Evolutionary conservation across 2,888 invertebrate species (phyloP).

Genomic region (Heterodera filipjevi): DNA sequence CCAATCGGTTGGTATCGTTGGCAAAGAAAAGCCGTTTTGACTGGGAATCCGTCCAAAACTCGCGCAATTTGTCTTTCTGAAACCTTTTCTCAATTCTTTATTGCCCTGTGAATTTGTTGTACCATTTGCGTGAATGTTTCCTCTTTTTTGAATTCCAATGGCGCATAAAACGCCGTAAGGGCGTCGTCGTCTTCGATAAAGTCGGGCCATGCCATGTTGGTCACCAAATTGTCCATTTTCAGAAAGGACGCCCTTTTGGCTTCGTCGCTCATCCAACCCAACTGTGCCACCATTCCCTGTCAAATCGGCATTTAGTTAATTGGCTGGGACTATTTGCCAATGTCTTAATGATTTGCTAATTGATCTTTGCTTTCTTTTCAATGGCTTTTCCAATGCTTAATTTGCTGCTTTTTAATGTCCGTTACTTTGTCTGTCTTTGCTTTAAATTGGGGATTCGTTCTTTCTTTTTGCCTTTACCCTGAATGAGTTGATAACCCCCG

Average conservation of each 20-base stretch:
- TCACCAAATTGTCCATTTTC: conserved; percentile 59
- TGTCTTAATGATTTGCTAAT: background rate
- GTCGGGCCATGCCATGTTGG: conserved; percentile 61
- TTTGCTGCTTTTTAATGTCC: background rate
- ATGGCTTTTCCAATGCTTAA: too few species aligned
- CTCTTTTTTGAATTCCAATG: conserved; percentile 28
- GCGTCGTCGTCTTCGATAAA: conserved; percentile 51
- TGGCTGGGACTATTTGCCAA: too few species aligned
- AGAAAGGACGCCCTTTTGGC: conserved; percentile 55
- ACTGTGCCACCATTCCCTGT: conserved; percentile 55
- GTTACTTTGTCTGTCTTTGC: too few species aligned
- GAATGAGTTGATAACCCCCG: conserved; percentile 27
- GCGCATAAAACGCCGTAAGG: conserved; percentile 48
- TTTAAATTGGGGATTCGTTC: too few species aligned
- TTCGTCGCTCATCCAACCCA: conserved; percentile 55
- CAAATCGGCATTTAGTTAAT: too few species aligned
- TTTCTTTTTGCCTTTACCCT: background rate
- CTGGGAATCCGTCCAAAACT: background rate
- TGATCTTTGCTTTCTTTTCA: too few species aligned
- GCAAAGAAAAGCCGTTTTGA: background rate
- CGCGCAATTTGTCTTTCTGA: conserved; percentile 23
- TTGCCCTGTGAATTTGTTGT: conserved; percentile 39
- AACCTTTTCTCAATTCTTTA: conserved; percentile 32
- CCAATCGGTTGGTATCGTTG: conserved; percentile 41
- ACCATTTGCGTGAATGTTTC: conserved; percentile 41